phyloP scores from a whole-genome alignment of 2,888 invertebrate species.

The Aelia acuminata region DNA sequence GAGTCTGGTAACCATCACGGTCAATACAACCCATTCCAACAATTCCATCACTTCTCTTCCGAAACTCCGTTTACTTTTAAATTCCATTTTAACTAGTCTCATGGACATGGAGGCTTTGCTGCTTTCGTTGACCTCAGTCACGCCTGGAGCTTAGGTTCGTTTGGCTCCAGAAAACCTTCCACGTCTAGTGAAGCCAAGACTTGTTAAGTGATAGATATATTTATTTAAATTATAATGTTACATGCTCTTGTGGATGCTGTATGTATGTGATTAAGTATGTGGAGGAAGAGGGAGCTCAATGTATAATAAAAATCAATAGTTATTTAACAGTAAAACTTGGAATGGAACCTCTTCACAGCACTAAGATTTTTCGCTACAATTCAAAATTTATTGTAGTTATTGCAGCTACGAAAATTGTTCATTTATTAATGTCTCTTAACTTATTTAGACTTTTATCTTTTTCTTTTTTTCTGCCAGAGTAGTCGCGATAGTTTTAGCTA shows the following conservation, averaged over 20 bases:
- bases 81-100: conserved; percentile 90
- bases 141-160: neutral
- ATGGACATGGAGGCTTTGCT: neutral
- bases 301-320: neutral
- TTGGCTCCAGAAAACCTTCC: conserved; percentile 9
- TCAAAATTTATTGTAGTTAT: neutral
- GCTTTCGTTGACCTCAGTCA: conserved; percentile 16
- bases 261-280: neutral
- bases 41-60: conserved; percentile 86
- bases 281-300: neutral
- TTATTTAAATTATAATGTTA: conserved; percentile 23
- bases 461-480: neutral
- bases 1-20: conserved; percentile 79
- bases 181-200: neutral
- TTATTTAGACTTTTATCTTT: neutral
- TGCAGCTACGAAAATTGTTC: neutral
- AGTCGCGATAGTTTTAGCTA: conserved; percentile 10
- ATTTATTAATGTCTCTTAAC: neutral
- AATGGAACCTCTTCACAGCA: neutral
- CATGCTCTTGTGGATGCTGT: neutral
- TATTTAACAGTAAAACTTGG: neutral
- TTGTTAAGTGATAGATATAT: conserved; percentile 17
- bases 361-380: neutral
- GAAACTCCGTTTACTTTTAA: conserved; percentile 96
- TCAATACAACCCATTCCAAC: conserved; percentile 79